Evolutionary conservation across 1,140 invertebrate genomes (phyloP), one percentile per base, ranked within the genome.

Genomic region (Drosophila bocki): DNA sequence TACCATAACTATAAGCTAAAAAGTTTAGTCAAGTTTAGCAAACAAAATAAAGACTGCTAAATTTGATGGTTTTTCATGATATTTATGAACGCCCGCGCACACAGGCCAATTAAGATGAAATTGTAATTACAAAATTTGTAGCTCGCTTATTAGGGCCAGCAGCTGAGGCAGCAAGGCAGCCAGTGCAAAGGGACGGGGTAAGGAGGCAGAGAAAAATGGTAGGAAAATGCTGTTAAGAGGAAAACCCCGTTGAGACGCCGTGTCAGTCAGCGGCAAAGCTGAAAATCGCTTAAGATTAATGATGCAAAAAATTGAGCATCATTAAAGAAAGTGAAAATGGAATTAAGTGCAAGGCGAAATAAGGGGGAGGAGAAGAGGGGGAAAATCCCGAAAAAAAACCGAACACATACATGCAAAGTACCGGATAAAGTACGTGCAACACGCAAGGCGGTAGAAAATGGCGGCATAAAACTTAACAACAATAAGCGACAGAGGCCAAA

Each of bases 271-370:
- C 64, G 77, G 78, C 64, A 88, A 83, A 83, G 80, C 80, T 88
- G 80, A 80, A 87, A 87, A 80, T 83, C 84, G 84, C 84, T 80
- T 68, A 87, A 87, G 84, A 87, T 87, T 88, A 87, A 87, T 87
- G 84, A 87, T 88, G 84, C 84, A 88, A 78, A 88, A 87, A 88
- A 87, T 87, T 87, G 80, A 88, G 84, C 77, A 87, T 78, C 80
- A 88, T 87, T 87, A 88, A 81, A 90, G 84, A 84, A 81, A 88
- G 84, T 84, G 81, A 90, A 84, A 88, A 90, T 90, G 84, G 85
- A 90, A 88, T 88, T 87, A 87, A 82, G 80, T 87, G 83, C 84
- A 88, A 78, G 51, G 22, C 64, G 5, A 7, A 44, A 3, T 15
- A 39, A 13, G 7, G 22, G n/a, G 35, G 6, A 5, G 17, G 4